These are phyloP conservation scores for Oxyura jamaicensis DNA, from an alignment of 2,113 vertebrate genomes.

Conservation along the genomic window DNA sequence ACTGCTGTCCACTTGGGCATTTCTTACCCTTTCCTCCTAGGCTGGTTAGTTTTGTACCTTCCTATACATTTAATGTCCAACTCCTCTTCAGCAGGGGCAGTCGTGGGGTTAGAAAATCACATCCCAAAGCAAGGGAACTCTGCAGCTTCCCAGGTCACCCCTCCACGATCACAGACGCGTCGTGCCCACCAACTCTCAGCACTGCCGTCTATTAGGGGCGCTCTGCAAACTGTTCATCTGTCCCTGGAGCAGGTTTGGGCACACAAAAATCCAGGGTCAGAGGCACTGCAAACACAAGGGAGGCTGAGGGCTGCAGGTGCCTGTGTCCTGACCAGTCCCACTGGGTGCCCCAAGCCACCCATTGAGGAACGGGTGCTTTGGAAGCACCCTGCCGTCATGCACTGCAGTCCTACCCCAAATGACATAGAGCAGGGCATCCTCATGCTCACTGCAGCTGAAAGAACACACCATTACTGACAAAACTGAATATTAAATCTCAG, in stretches of 20 bases:
- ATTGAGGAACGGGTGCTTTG: rapidly evolving
- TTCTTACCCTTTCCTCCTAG: not conserved
- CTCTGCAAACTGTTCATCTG: not conserved
- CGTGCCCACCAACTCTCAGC: rapidly evolving
- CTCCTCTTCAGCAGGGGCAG: not conserved
- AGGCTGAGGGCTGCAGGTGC: not conserved
- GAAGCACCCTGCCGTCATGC: not conserved
- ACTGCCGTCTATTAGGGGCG: rapidly evolving
- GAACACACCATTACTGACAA: not conserved
- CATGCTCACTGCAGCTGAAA: not conserved
- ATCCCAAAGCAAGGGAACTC: not conserved
- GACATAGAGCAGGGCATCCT: not conserved
- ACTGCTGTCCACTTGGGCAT: not conserved
- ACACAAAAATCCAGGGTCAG: rapidly evolving
- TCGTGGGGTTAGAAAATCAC: not conserved
- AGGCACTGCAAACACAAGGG: not conserved
- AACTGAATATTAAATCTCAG: rapidly evolving
- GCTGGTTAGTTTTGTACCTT: not conserved
- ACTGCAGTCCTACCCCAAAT: too few species aligned
- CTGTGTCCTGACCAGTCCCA: rapidly evolving
- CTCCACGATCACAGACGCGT: not conserved
- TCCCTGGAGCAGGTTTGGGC: not conserved
- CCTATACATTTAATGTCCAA: not conserved
- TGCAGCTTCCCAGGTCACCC: not conserved
- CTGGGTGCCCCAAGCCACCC: not conserved